These are phyloP conservation scores for Illadopsis cleaveri DNA, from an alignment of 2,113 vertebrate genomes.

Conservation along the genomic window DNA sequence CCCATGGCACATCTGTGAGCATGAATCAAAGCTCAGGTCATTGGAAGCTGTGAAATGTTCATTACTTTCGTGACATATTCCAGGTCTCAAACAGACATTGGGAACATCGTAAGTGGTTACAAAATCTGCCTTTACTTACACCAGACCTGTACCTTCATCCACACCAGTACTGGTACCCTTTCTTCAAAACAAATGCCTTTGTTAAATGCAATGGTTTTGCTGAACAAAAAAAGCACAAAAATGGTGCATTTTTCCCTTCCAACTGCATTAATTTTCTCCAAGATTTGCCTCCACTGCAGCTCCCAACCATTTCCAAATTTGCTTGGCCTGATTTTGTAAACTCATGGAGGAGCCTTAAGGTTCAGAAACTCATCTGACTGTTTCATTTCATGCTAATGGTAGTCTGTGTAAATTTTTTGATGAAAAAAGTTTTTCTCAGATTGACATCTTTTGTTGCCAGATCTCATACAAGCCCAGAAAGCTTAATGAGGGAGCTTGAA, in stretches of 20 bases:
- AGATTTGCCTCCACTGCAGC: neutral
- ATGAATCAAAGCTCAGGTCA: neutral
- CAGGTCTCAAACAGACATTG: neutral
- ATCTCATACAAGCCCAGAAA: neutral
- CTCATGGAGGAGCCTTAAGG: neutral
- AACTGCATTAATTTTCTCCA: neutral
- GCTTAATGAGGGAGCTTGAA: neutral
- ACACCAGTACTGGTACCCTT: neutral
- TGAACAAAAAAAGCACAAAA: neutral
- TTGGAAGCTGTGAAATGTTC: neutral
- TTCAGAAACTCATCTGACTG: neutral
- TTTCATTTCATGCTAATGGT: neutral
- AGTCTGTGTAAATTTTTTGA: neutral
- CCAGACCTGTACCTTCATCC: neutral
- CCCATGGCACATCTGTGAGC: neutral
- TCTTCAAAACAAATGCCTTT: neutral
- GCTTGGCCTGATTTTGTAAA: neutral
- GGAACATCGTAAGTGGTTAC: neutral
- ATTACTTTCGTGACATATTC: neutral
- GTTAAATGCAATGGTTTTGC: neutral
- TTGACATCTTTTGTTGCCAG: neutral
- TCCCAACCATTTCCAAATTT: neutral
- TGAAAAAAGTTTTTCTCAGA: neutral
- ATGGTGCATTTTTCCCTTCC: neutral
- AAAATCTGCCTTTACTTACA: neutral